A percentile compares a stretch with the other conserved stretches of the same genome.
phyloP scores from a whole-genome alignment of 2,888 invertebrate species.

The Dolichomitus sp. region DNA sequence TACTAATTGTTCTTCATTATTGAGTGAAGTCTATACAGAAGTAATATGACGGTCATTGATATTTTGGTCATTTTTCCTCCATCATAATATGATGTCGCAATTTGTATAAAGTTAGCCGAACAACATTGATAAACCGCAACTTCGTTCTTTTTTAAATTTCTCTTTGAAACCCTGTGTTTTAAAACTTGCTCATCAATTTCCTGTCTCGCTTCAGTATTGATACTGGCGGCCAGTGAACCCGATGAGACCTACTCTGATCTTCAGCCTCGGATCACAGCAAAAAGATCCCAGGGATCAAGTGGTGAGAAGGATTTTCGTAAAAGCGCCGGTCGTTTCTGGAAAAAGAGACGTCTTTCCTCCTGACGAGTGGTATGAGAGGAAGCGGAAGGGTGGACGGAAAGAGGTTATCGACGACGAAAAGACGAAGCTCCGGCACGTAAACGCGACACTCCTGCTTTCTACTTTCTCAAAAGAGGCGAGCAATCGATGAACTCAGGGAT shows the following conservation, averaged over 20 bases:
- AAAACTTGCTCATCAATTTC: conserved; percentile 5
- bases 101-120: no score
- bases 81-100: no score
- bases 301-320: conserved; percentile 58
- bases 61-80: no score
- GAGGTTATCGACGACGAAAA: conserved; percentile 57
- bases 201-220: not conserved
- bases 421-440: conserved; percentile 43
- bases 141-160: no score
- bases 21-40: no score
- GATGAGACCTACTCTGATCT: conserved; percentile 9
- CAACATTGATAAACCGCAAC: no score
- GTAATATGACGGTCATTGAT: no score
- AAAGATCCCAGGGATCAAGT: conserved; percentile 55
- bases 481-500: conserved; percentile 55
- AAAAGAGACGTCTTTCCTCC: conserved; percentile 15
- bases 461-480: conserved; percentile 19
- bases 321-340: conserved; percentile 49
- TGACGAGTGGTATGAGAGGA: conserved; percentile 1
- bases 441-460: conserved; percentile 38
- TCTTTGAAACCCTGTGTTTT: no score
- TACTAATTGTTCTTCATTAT: no score
- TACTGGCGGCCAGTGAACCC: not conserved
- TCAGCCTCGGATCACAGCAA: not conserved
- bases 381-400: conserved; percentile 32